Percentiles rank a stretch among this genome's conserved stretches.
phyloP scores from a whole-genome alignment of 1,140 invertebrate species.

The Episyrphus balteatus region DNA sequence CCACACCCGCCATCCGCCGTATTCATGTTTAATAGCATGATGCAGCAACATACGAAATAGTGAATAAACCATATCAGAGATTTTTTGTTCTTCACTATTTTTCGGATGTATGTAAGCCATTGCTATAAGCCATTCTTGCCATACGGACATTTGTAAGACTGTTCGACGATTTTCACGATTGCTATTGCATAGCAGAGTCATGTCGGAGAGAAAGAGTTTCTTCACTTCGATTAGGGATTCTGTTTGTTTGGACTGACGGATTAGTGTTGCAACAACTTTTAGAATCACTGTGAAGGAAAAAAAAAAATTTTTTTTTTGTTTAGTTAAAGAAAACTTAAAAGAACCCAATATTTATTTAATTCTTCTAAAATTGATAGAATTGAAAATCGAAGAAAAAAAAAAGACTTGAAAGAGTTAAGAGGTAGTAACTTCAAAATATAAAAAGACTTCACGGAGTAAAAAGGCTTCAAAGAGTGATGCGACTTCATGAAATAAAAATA shows the following conservation, averaged over 20 bases:
- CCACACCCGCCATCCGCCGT: constrained; percentile 99
- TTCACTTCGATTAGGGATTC: constrained; percentile 88
- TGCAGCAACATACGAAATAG: constrained; percentile 94
- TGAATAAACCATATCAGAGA: constrained; percentile 96
- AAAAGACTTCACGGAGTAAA: no score
- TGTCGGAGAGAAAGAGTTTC: constrained; percentile 92
- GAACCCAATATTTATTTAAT: neutral
- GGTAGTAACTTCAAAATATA: no score
- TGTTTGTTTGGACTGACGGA: constrained; percentile 89
- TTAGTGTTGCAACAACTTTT: constrained; percentile 95
- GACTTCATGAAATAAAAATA: no score
- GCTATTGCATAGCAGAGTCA: constrained; percentile 93
- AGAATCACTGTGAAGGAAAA: constrained; percentile 74
- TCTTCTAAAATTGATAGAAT: neutral
- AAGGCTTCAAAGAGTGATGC: no score
- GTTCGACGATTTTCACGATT: constrained; percentile 94
- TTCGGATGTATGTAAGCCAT: constrained; percentile 97
- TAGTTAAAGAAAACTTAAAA: neutral
- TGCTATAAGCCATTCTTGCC: constrained; percentile 99
- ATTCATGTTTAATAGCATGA: constrained; percentile 98
- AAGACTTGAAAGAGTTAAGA: no score
- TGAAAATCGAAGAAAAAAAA: no score
- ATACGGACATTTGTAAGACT: constrained; percentile 98
- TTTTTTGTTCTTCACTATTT: constrained; percentile 88
- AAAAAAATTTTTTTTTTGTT: constrained; percentile 3